These are phyloP conservation scores for Phallusia fumigata DNA, from an alignment of 23 tunicate genomes.

Conservation along the genomic window DNA sequence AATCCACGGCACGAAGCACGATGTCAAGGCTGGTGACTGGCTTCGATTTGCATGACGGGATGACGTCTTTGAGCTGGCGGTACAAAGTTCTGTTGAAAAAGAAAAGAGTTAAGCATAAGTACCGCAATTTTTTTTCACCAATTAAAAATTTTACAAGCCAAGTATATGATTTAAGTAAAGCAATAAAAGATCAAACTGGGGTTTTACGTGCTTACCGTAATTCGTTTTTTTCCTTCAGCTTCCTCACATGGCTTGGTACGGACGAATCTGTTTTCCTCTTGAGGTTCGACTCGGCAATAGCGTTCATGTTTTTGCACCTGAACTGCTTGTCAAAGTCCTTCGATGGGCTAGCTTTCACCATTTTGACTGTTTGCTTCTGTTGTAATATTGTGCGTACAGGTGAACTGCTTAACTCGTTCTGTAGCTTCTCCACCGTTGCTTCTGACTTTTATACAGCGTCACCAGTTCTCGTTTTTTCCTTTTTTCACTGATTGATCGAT, in stretches of 20 bases:
- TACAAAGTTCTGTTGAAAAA: constrained; percentile 60
- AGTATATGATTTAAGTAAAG: too few relatives aligned
- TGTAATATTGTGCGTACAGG: neutral
- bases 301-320: neutral
- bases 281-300: neutral
- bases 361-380: neutral
- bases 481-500: neutral
- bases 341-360: constrained; percentile 49
- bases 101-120: neutral
- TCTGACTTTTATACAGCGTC: neutral
- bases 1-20: constrained; percentile 76
- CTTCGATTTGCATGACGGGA: constrained; percentile 62
- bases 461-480: neutral
- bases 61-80: constrained; percentile 54
- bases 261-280: neutral
- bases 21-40: constrained; percentile 72
- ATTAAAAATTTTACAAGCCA: neutral
- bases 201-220: constrained; percentile 26
- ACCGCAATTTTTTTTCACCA: neutral
- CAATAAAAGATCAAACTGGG: neutral
- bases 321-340: constrained; percentile 11
- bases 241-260: neutral
- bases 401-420: neutral
- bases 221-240: constrained; percentile 41
- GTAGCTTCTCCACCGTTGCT: neutral